phyloP scores from a whole-genome alignment of 2,888 invertebrate genomes.

The Acleris laterana region DNA sequence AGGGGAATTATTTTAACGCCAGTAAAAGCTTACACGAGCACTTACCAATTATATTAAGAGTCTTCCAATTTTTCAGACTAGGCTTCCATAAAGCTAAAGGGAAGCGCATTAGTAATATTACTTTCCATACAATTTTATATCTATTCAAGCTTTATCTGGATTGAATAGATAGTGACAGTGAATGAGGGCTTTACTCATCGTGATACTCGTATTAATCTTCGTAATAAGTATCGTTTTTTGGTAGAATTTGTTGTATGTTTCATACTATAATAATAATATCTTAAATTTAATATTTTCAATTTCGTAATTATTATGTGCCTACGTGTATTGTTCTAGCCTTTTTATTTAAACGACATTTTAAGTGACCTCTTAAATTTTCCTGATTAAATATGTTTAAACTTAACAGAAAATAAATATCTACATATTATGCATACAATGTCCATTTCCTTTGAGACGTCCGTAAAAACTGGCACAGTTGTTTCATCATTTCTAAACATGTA shows the following conservation, averaged over 20 bases:
- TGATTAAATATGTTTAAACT: no score
- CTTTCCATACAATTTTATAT: slow-evolving; percentile 13
- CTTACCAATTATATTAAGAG: slow-evolving; percentile 60
- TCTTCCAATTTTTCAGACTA: slow-evolving; percentile 3
- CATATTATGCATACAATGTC: no score
- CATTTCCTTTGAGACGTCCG: background rate
- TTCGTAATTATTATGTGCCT: no score
- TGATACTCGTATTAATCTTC: no score
- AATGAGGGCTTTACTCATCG: slow-evolving; percentile 13
- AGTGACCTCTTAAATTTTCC: no score
- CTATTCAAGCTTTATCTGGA: slow-evolving; percentile 8
- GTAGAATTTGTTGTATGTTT: background rate
- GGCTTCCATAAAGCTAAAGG: slow-evolving; percentile 6
- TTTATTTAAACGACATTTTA: no score
- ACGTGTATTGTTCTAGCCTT: no score
- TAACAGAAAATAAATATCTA: no score
- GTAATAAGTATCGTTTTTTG: no score
- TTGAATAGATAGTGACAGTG: slow-evolving; percentile 23
- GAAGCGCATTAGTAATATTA: slow-evolving; percentile 30
- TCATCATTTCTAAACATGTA: slow-evolving; percentile 26
- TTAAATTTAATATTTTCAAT: no score
- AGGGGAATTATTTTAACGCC: slow-evolving; percentile 65
- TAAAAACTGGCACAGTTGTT: slow-evolving; percentile 22
- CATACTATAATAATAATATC: no score
- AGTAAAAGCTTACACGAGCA: slow-evolving; percentile 52